These are phyloP conservation scores for Ailuropoda melanoleuca DNA, from an alignment of 2,113 vertebrate species.

Conservation along the genomic window DNA sequence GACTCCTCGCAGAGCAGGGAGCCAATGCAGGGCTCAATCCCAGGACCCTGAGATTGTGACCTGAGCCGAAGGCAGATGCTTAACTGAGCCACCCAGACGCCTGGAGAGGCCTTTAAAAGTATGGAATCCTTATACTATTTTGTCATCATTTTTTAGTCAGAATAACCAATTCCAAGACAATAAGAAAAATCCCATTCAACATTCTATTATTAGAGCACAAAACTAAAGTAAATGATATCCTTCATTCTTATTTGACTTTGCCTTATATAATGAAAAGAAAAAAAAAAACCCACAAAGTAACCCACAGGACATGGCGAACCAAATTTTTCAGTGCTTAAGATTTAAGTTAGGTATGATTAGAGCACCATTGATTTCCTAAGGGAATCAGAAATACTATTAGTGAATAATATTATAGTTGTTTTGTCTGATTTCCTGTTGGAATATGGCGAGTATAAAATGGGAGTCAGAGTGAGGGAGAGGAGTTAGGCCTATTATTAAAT, in stretches of 20 bases:
- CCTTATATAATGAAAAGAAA: background rate
- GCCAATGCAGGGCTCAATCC: background rate
- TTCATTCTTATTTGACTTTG: background rate
- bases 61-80: no score
- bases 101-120: background rate
- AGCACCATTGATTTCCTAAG: background rate
- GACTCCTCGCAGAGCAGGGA: background rate
- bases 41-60: background rate
- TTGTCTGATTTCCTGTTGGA: background rate
- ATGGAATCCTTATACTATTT: background rate
- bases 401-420: background rate
- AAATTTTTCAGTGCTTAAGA: background rate
- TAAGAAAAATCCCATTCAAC: background rate
- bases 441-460: background rate
- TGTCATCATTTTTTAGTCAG: background rate
- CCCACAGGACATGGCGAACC: background rate
- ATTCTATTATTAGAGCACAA: background rate
- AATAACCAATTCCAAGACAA: slow-evolving; percentile 17
- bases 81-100: background rate
- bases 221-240: slow-evolving; percentile 8
- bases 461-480: background rate
- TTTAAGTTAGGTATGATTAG: background rate
- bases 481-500: background rate
- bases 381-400: background rate
- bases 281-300: background rate